Evolutionary conservation across 1,140 invertebrate genomes (phyloP).

Genomic region (Brachionus sp.): DNA sequence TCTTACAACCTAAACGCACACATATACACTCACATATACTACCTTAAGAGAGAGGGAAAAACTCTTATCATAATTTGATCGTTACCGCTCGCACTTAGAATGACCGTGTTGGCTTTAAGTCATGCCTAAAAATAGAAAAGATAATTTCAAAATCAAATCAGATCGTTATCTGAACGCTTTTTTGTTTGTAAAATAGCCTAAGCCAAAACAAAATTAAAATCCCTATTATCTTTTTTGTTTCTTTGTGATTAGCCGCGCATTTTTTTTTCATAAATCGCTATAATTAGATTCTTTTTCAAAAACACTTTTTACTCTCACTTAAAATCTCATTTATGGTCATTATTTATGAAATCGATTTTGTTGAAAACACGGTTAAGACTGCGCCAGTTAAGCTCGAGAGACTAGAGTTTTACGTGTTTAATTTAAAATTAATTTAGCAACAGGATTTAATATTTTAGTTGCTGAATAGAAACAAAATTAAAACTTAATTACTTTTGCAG

Average conservation of each 20-base stretch:
- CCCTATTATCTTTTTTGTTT: background rate
- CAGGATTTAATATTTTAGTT: background rate
- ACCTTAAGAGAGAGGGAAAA: background rate
- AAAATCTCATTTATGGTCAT: background rate
- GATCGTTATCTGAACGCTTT: conserved; percentile 20
- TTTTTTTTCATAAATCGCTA: background rate
- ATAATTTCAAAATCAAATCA: background rate
- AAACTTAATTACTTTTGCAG: conserved; percentile 32
- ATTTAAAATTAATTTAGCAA: conserved; percentile 34
- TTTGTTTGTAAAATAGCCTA: background rate
- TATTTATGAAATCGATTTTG: conserved; percentile 4
- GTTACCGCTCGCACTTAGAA: conserved; percentile 12
- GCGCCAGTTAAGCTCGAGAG: background rate
- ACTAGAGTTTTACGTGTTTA: conserved; percentile 20
- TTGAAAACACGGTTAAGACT: background rate
- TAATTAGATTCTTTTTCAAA: background rate
- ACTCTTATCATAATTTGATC: conserved; percentile 9
- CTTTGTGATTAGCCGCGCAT: background rate
- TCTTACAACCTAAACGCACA: background rate
- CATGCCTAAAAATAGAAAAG: background rate
- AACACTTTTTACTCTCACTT: conserved; percentile 2
- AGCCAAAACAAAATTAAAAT: background rate
- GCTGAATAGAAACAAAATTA: conserved; percentile 1
- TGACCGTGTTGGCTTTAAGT: conserved; percentile 11
- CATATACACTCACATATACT: background rate